Conservation (phyloP, 2,888 invertebrate genomes). For the Orthosia cruda region DNA sequence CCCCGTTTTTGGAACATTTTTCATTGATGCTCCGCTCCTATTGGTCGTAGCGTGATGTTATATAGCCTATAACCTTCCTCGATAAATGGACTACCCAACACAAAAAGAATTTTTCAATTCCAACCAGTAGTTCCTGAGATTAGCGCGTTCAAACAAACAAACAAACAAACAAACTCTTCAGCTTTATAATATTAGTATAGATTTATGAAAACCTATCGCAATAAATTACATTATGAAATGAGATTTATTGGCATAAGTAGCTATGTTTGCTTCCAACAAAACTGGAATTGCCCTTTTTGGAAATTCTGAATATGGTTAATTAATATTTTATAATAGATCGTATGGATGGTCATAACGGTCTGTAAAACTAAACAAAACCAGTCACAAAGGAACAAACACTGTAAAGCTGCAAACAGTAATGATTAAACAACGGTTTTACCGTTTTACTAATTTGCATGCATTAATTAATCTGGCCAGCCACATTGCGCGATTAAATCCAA, state of each 20-base stretch:
- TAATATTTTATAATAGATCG: conserved; percentile 4
- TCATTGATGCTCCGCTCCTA: too few relatives aligned
- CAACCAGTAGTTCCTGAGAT: too few relatives aligned
- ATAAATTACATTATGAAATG: conserved; percentile 47
- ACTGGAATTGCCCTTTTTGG: conserved; percentile 5
- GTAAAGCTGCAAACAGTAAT: conserved; percentile 32
- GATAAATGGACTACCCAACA: too few relatives aligned
- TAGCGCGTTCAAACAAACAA: too few relatives aligned
- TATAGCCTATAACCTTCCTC: too few relatives aligned
- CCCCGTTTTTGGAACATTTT: too few relatives aligned
- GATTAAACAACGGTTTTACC: conserved; percentile 38
- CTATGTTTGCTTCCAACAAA: conserved; percentile 2
- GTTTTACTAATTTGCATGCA: conserved; percentile 44
- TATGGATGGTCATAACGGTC: not conserved
- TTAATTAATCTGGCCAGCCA: conserved; percentile 39
- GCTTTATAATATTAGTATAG: too few relatives aligned
- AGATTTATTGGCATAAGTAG: conserved; percentile 37
- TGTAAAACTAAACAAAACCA: not conserved
- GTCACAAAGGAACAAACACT: conserved; percentile 11
- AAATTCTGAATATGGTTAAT: not conserved
- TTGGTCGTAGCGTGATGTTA: too few relatives aligned
- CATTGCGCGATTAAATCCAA: conserved; percentile 21
- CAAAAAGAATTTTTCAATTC: too few relatives aligned
- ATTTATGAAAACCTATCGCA: conserved; percentile 49
- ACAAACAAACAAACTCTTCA: too few relatives aligned